phyloP scores from a whole-genome alignment of 2,888 invertebrate genomes.

The Ceraclea dissimilis region DNA sequence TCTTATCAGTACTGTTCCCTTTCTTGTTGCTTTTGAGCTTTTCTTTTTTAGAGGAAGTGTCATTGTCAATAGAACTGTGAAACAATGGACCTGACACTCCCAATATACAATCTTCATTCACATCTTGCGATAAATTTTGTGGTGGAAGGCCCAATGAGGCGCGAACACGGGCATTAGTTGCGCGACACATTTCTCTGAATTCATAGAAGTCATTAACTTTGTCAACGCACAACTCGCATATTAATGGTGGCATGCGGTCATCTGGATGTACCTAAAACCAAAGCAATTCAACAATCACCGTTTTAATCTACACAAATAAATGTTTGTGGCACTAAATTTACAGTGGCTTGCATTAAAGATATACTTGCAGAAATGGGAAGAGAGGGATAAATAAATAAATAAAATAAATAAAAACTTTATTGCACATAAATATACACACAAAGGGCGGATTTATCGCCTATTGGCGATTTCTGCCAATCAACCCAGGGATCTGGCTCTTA shows the following conservation, averaged over 20 bases:
- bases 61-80: constrained; percentile 18
- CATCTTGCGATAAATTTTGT: constrained; percentile 30
- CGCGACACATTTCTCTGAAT: constrained; percentile 50
- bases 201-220: constrained; percentile 56
- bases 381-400: too few species aligned
- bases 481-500: too few species aligned
- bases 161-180: constrained; percentile 47
- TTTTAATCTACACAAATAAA: too few species aligned
- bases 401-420: too few species aligned
- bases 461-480: too few species aligned
- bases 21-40: constrained; percentile 5
- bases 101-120: constrained; percentile 35
- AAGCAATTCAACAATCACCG: too few species aligned
- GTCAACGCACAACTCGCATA: constrained; percentile 53
- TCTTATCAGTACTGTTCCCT: background rate
- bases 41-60: background rate
- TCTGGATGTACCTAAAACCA: constrained; percentile 42
- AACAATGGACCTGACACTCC: constrained; percentile 37
- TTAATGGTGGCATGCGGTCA: constrained; percentile 55
- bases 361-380: too few species aligned
- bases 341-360: too few species aligned
- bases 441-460: too few species aligned
- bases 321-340: too few species aligned
- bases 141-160: constrained; percentile 38
- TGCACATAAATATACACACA: too few species aligned